Percentiles rank a stretch among this genome's conserved stretches.
phyloP scores from a whole-genome alignment of 2,113 vertebrate species.

The Cryptotis parvus region DNA sequence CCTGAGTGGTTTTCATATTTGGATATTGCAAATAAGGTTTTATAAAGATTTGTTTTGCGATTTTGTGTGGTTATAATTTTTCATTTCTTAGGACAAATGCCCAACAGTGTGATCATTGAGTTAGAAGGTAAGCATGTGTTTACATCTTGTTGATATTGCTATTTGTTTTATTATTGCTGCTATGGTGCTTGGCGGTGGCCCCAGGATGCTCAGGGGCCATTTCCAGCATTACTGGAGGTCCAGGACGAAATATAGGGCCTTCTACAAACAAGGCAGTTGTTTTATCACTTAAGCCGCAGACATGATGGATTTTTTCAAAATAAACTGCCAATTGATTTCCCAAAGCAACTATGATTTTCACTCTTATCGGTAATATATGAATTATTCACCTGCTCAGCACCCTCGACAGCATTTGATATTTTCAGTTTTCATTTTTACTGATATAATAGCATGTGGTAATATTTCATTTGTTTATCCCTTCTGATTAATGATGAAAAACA shows the following conservation, averaged over 20 bases:
- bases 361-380: neutral
- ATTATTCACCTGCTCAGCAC: neutral
- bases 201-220: no score
- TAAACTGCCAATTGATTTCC: conserved; percentile 26
- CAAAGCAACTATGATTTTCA: neutral
- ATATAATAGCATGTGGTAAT: neutral
- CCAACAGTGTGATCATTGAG: neutral
- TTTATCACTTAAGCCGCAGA: no score
- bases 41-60: neutral
- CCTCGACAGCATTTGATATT: neutral
- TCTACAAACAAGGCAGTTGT: no score
- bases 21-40: neutral
- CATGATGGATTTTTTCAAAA: neutral
- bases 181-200: no score
- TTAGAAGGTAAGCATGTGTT: neutral
- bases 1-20: neutral
- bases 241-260: no score
- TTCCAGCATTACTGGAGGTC: no score
- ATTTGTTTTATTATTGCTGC: no score
- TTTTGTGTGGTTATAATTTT: neutral
- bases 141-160: neutral
- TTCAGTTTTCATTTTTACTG: neutral
- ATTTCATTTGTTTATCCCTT: conserved; percentile 14
- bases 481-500: conserved; percentile 3
- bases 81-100: neutral